phyloP scores from a whole-genome alignment of 2,797 vertebrate species.

The Acrocephalus scirpaceus region DNA sequence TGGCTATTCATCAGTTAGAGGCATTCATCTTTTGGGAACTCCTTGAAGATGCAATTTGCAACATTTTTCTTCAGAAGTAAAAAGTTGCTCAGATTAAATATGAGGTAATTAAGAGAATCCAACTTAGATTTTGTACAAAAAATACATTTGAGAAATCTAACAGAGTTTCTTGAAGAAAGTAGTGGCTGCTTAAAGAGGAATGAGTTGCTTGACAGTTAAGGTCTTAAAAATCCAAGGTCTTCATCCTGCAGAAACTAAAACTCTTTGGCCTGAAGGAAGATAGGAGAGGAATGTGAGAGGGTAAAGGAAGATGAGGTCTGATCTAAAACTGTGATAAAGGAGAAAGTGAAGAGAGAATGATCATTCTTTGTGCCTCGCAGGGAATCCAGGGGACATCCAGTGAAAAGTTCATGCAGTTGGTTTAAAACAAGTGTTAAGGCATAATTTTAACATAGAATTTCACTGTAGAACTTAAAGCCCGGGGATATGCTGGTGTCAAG shows the following conservation, averaged over 20 bases:
- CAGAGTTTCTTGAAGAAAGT: not conserved
- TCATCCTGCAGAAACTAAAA: not conserved
- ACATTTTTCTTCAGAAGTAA: slow-evolving; percentile 7
- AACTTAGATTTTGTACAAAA: not conserved
- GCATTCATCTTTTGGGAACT: not conserved
- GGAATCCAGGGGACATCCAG: not conserved
- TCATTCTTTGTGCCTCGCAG: not conserved
- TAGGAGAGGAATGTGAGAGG: not conserved
- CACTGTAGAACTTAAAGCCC: not conserved
- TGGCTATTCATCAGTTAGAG: not conserved
- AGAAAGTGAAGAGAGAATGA: not conserved
- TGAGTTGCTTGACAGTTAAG: not conserved
- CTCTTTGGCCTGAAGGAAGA: not conserved
- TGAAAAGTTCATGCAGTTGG: not conserved
- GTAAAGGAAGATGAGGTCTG: not conserved
- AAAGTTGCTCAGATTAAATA: not conserved
- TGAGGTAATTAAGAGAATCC: not conserved
- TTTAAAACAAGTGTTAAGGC: not conserved
- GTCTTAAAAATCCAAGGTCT: not conserved
- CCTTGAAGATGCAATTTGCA: slow-evolving; percentile 6
- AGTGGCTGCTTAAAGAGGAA: not conserved
- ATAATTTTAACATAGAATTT: not conserved
- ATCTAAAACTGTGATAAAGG: not conserved
- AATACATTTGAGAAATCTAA: not conserved
- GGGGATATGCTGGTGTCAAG: not conserved